Evolutionary conservation across 1,140 invertebrate species (phyloP).

Genomic region (Liolophura sinensis): DNA sequence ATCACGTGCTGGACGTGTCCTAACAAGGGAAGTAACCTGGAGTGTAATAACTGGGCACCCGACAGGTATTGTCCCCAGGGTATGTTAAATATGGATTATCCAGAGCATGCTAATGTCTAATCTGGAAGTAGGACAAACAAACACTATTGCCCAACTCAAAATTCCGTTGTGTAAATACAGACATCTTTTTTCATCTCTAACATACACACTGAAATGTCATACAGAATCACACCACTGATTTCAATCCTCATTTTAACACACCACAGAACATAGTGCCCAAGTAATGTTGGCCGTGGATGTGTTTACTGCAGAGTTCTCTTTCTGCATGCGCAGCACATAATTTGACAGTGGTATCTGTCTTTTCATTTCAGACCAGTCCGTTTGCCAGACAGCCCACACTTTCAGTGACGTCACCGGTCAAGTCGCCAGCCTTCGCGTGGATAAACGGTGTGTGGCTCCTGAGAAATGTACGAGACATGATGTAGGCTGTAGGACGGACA

Average conservation of each 20-base stretch:
- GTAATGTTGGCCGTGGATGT: too few species aligned
- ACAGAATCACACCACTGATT: too few species aligned
- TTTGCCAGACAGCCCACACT: constrained; percentile 30
- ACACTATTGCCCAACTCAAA: not conserved
- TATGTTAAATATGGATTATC: constrained; percentile 12
- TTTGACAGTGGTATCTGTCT: not conserved
- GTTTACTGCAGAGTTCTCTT: too few species aligned
- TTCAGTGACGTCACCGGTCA: constrained; percentile 8
- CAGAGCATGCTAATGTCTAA: not conserved
- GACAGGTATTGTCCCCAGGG: constrained; percentile 26
- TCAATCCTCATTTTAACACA: too few species aligned
- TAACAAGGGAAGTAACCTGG: constrained; percentile 24
- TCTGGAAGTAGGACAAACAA: not conserved
- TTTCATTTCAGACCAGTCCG: constrained; percentile 28
- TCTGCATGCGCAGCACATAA: too few species aligned
- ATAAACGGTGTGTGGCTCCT: constrained; percentile 26
- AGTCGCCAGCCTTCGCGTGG: constrained; percentile 18
- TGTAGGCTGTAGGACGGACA: constrained; percentile 21
- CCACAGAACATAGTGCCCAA: too few species aligned
- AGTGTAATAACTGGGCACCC: constrained; percentile 35
- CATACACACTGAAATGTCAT: too few species aligned
- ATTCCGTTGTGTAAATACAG: too few species aligned
- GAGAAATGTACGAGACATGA: constrained; percentile 14
- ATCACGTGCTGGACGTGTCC: constrained; percentile 36
- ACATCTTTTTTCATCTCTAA: too few species aligned